Base-by-base conservation (phyloP, 2,797 vertebrate species). In the Manis javanica region DNA sequence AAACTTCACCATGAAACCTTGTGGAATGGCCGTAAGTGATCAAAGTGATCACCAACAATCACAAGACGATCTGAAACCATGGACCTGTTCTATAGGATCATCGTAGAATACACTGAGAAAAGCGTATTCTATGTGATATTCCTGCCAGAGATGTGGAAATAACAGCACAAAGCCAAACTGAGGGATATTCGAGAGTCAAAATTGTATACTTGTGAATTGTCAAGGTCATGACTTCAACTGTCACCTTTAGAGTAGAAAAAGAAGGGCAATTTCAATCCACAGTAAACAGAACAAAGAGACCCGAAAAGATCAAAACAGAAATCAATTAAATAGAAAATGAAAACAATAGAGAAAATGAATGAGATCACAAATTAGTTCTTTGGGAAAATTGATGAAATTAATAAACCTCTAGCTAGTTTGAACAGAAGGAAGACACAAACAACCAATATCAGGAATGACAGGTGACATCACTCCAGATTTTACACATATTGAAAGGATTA, bases 241-340 rank as follows among this genome's bases (percentile, higher is more conserved):
- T 55, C 16, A 91, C 37, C 39, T 93, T 91, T 66, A 89, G 63
- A 61, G 10, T 66, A 42, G 46, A 63, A 63, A 94, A 71, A 63
- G 37, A 87, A 57, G 46, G 34, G 34, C n/a, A 94, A 84, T 66
- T 84, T 85, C 53, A 86, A 78, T 53, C n/a, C 18, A 68, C 87
- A 75, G 64, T 81, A 87, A 94, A 15, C 23, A 92, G 53, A 95
- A 92, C 46, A 95, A 79, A 85, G 34, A 21, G 57, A 57, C 61
- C 68, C 24, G 53, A 55, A 91, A 94, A 84, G 11, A 72, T 71
- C 57, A 90, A 90, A 92, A n/a, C 34, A 83, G 15, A 69, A 87
- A 78, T 92, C 84, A 94, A 11, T 79, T 71, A 74, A 82, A 46
- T 46, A 46, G 72, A 91, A 79, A 94, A 9, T 79, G 66, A 74